Evolutionary conservation across 2,797 vertebrate species (phyloP).

Genomic region (Xiphophorus birchmanni): DNA sequence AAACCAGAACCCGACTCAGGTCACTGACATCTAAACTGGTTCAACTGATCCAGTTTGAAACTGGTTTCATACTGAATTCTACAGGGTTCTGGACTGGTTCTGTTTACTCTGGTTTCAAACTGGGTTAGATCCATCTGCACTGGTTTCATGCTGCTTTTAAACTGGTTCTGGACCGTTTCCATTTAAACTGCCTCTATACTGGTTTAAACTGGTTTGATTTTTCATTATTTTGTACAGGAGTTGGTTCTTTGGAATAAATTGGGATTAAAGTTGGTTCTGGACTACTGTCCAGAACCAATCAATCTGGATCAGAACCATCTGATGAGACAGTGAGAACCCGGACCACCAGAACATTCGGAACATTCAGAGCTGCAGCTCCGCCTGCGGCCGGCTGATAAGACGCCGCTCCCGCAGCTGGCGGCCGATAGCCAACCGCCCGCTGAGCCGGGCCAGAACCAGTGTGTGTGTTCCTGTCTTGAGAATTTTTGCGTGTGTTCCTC

Average conservation of each 20-base stretch:
- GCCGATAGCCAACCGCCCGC: no score
- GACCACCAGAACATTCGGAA: not conserved
- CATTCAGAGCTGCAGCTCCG: not conserved
- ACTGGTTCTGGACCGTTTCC: not conserved
- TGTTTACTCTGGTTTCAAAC: not conserved
- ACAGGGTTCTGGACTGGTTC: not conserved
- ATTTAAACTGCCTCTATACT: no score
- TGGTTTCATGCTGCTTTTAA: no score
- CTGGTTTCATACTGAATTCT: not conserved
- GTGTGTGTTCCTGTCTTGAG: not conserved
- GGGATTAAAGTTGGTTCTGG: not conserved
- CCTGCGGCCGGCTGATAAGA: slow-evolving; percentile 31
- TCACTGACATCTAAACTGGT: not conserved
- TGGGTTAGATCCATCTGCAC: no score
- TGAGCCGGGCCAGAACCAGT: not conserved
- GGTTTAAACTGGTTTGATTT: no score
- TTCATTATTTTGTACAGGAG: no score
- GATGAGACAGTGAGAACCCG: not conserved
- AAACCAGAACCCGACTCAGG: not conserved
- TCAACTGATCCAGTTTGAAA: not conserved
- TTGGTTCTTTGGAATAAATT: no score
- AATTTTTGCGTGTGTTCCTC: not conserved
- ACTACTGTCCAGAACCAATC: no score
- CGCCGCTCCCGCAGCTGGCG: slow-evolving; percentile 8
- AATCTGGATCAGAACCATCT: not conserved